These are phyloP conservation scores for Hemiscyllium ocellatum DNA, from an alignment of 2,113 vertebrate genomes.

Conservation along the genomic window DNA sequence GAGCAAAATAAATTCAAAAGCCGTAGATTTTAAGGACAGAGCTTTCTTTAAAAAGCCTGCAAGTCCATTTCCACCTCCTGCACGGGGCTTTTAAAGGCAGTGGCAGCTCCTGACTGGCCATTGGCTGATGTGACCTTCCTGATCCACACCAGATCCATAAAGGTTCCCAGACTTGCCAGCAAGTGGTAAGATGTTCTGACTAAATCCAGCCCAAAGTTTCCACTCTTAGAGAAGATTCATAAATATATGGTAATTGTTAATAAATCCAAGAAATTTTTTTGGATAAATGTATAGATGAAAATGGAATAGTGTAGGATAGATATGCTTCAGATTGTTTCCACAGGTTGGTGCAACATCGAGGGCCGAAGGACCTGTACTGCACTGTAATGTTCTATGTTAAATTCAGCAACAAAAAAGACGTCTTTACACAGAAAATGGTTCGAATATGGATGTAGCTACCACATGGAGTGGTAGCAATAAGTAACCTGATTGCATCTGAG, in stretches of 20 bases:
- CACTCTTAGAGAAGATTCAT: background rate
- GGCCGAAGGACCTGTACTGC: too few species aligned
- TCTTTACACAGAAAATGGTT: background rate
- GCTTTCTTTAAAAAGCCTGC: background rate
- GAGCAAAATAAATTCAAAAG: background rate
- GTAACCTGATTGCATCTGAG: background rate
- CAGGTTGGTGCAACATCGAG: too few species aligned
- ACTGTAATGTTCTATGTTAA: too few species aligned
- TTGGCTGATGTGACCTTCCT: background rate
- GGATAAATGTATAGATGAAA: too few species aligned
- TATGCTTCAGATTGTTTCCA: too few species aligned
- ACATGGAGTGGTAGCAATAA: background rate
- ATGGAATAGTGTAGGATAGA: too few species aligned
- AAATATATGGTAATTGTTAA: background rate
- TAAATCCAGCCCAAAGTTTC: background rate
- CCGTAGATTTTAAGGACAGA: background rate
- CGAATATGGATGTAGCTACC: background rate
- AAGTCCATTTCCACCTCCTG: background rate
- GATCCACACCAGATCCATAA: too few species aligned
- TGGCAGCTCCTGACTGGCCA: background rate
- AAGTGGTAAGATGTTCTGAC: background rate
- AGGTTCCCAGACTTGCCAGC: background rate
- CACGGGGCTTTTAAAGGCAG: background rate
- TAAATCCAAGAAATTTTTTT: background rate
- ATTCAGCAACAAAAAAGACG: background rate